Evolutionary conservation across 2,113 vertebrate genomes (phyloP).

Genomic region (Columba janthina): DNA sequence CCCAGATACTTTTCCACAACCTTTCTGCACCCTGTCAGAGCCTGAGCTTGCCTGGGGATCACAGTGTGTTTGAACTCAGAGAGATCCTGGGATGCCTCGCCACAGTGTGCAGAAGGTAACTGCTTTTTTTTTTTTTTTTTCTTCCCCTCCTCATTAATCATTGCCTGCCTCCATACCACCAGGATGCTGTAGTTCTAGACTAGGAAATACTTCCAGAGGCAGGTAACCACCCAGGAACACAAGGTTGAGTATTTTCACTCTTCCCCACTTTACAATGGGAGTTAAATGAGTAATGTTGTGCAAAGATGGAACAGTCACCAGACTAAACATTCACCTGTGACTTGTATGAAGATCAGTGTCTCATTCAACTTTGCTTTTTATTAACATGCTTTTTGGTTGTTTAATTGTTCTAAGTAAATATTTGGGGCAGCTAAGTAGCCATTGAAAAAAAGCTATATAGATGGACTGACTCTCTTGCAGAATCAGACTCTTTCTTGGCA

Average conservation of each 20-base stretch:
- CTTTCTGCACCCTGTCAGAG: not conserved
- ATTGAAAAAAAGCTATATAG: not conserved
- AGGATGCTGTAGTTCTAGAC: not conserved
- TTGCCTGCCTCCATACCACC: not conserved
- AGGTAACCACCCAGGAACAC: not conserved
- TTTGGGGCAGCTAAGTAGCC: not conserved
- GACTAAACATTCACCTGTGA: not conserved
- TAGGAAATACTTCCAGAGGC: not conserved
- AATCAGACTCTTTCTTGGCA: conserved; percentile 27
- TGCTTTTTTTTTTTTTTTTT: not conserved
- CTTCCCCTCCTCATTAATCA: not conserved
- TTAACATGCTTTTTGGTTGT: not conserved
- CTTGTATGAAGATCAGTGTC: not conserved
- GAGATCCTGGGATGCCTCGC: not conserved
- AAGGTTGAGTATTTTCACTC: not conserved
- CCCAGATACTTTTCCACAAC: not conserved
- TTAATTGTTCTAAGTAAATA: not conserved
- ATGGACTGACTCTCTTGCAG: not conserved
- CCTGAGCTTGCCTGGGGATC: not conserved
- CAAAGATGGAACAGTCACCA: not conserved
- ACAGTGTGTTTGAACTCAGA: not conserved
- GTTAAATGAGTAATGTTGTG: not conserved
- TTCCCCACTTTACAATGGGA: not conserved
- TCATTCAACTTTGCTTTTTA: not conserved
- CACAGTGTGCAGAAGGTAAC: not conserved